Evolutionary conservation across 2,888 invertebrate species (phyloP).

Genomic region (Archaeoteleia sp.): DNA sequence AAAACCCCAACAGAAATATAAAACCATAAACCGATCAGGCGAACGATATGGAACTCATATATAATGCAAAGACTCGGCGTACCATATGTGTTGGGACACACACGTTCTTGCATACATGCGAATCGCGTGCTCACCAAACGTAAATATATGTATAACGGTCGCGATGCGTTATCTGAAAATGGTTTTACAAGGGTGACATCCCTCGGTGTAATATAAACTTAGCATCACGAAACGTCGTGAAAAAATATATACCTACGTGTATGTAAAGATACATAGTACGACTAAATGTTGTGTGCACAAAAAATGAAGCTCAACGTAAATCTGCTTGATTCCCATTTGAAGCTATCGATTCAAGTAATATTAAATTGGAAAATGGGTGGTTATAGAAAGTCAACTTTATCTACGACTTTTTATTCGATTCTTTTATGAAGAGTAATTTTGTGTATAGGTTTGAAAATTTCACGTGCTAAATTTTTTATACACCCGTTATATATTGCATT

Average conservation of each 20-base stretch:
- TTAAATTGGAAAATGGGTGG: too few relatives aligned
- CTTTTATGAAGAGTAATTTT: too few relatives aligned
- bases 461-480: too few relatives aligned
- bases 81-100: slow-evolving; percentile 52
- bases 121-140: slow-evolving; percentile 32
- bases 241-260: slow-evolving; percentile 12
- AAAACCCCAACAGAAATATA: slow-evolving; percentile 72
- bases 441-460: too few relatives aligned
- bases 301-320: too few relatives aligned
- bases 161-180: slow-evolving; percentile 73
- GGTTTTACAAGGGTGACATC: slow-evolving; percentile 75
- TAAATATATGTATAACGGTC: slow-evolving; percentile 61
- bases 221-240: slow-evolving; percentile 62
- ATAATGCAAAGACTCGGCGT: slow-evolving; percentile 61
- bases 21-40: slow-evolving; percentile 73
- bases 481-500: too few relatives aligned
- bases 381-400: too few relatives aligned
- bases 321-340: too few relatives aligned
- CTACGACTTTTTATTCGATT: too few relatives aligned
- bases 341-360: too few relatives aligned
- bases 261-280: too few relatives aligned
- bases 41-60: slow-evolving; percentile 70
- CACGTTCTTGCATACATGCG: slow-evolving; percentile 10
- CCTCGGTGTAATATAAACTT: slow-evolving; percentile 71
- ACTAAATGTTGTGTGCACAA: too few relatives aligned